Evolutionary conservation across 2,113 vertebrate genomes (phyloP), one percentile per base, ranked within the genome.

Genomic region (Antechinus flavipes): DNA sequence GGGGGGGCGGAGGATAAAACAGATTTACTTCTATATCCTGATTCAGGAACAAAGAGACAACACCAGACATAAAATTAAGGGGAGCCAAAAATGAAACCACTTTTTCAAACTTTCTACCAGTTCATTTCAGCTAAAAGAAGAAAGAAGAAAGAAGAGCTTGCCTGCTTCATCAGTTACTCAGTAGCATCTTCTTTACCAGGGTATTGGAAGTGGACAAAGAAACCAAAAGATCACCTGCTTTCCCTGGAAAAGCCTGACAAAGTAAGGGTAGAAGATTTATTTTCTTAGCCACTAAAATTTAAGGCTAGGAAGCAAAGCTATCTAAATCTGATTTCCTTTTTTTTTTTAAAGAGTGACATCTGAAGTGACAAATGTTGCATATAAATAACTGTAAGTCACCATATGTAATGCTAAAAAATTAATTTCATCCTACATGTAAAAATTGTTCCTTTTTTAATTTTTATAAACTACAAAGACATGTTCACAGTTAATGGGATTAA

Each of bases 131-230:
- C 89, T 49, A 42, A 94, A 0, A 91, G 54, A 47, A 61, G 91
- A 54, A 30, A 61, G 26, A 14, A 47, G 94, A 93, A 94, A 97
- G 56, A 94, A 84, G 93, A 56, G 89, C 93, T 93, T 61, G 76
- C 90, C n/a, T 91, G 76, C 54, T 96, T 95, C 93, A 76, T 97
- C 47, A 35, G 93, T 94, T 89, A 95, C 84, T 97, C 89, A 56
- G 95, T 55, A 92, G 11, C 26, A 94, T 94, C 76, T 90, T 92
- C n/a, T 84, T 84, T 84, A 42, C 16, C 35, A 76, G 61, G 35
- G 30, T 14, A 76, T 14, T 76, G 61, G 58, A 25, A 97, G 10
- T 42, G 8, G 35, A 55, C 94, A 92, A 42, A 93, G 49, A 95
- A 95, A 90, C 22, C 35, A 91, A 90, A 92, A 30, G 42, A 95